Evolutionary conservation across 2,113 vertebrate genomes (phyloP), one percentile per base, ranked within the genome.

Genomic region (Podocnemis expansa): DNA sequence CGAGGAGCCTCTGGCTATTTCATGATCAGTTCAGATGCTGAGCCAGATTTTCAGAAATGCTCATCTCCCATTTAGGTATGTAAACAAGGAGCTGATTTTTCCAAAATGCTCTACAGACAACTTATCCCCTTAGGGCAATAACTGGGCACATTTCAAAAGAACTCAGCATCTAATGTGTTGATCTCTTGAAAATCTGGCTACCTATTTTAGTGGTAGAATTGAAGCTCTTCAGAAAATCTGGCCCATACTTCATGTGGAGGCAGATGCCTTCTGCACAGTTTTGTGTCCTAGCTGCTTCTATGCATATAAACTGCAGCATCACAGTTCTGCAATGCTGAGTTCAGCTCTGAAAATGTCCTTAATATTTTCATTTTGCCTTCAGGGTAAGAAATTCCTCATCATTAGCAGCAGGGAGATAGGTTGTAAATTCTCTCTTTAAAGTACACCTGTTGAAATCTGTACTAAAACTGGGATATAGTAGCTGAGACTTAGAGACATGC

Each of bases 91-190:
- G 1, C n/a, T 21, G 11, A 41, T 78, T 83, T 80, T 89, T 14
- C 4, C 29, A 7, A 43, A 63, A 8, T 38, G 51, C 52, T 92
- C 81, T 25, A 22, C 11, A 56, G 25, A 22, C 43, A 88, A 38
- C 54, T 41, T 14, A 1, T 21, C 51, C 45, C 88, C 10, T 54
- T 86, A 89, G 56, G 89, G 90, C 76, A 60, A 12, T 10, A 84
- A 70, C 47, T 43, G 90, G 21, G 11, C 14, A 11, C 4, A 12
- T 45, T 88, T 45, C 49, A 49, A 24, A 80, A 52, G 87, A 82
- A 14, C 0, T 90, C 4, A 22, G 84, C 0, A 0, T 31, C 34
- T 58, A 2, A 34, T 58, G 17, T 54, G 25, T 4, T 4, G 4
- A 54, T 21, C 0, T 54, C 78, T 84, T 80, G 10, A 55, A 51